phyloP scores from a whole-genome alignment of 2,888 invertebrate species.

The Apamea monoglypha region DNA sequence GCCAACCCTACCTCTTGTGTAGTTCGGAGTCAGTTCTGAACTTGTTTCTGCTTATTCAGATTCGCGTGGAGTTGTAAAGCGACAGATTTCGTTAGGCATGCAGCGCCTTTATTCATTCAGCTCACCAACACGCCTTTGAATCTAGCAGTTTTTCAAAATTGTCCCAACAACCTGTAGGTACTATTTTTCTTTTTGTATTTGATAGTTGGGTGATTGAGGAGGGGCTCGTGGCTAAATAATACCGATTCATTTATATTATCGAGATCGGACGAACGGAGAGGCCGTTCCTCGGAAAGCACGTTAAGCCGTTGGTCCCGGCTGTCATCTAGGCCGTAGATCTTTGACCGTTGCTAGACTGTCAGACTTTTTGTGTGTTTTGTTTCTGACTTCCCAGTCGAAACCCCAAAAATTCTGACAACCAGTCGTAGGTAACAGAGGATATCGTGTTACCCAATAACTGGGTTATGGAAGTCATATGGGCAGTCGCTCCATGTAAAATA shows the following conservation, averaged over 20 bases:
- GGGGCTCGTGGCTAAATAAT: neutral
- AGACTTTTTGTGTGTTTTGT: no score
- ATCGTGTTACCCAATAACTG: no score
- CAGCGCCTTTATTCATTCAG: conserved; percentile 58
- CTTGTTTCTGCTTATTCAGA: conserved; percentile 70
- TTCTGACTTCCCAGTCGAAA: no score
- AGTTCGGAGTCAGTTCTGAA: conserved; percentile 56
- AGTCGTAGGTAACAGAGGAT: no score
- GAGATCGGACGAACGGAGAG: no score
- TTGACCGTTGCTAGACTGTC: no score
- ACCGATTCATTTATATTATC: neutral
- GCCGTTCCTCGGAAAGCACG: neutral
- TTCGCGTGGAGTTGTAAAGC: conserved; percentile 64
- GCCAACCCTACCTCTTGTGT: conserved; percentile 47
- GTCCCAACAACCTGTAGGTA: conserved; percentile 2
- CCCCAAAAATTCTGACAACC: no score
- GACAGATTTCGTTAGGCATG: conserved; percentile 66
- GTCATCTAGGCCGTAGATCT: no score
- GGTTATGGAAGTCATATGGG: no score
- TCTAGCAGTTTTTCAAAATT: conserved; percentile 24
- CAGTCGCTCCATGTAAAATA: no score
- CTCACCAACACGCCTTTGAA: conserved; percentile 42
- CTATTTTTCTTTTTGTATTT: neutral
- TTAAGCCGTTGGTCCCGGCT: neutral
- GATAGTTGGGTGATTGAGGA: neutral